Evolutionary conservation across 37 sponge, comb jelly and placozoan genomes (phyloP).

Genomic region (Ianthella basta): DNA sequence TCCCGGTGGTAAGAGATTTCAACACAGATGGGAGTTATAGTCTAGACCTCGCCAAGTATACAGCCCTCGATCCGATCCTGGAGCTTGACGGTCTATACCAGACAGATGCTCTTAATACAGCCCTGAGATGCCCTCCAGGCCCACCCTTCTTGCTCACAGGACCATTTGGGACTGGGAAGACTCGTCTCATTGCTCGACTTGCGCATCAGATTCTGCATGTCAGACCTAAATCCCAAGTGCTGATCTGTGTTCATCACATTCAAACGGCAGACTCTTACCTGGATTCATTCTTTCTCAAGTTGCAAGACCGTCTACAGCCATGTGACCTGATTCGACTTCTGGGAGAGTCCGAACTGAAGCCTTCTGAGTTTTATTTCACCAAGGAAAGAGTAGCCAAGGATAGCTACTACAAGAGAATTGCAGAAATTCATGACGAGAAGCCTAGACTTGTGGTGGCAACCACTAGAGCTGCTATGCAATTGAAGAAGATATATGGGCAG

Average conservation of each 20-base stretch:
- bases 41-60: neutral
- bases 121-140: neutral
- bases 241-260: slow-evolving; percentile 44
- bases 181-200: slow-evolving; percentile 34
- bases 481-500: neutral
- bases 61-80: neutral
- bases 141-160: slow-evolving; percentile 40
- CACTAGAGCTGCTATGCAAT: neutral
- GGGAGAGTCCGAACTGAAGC: neutral
- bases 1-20: neutral
- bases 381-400: neutral
- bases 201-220: slow-evolving; percentile 15
- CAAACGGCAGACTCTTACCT: slow-evolving; percentile 42
- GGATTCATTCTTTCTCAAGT: slow-evolving; percentile 25
- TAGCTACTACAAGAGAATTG: neutral
- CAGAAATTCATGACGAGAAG: slow-evolving; percentile 10
- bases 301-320: neutral
- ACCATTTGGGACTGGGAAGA: slow-evolving; percentile 60
- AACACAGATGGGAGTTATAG: neutral
- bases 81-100: slow-evolving; percentile 12
- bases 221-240: neutral
- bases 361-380: neutral
- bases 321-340: neutral
- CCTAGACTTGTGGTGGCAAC: slow-evolving; percentile 20
- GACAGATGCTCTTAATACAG: slow-evolving; percentile 4